Conservation (phyloP, 2,113 vertebrate species). For the Ardeotis arabs region DNA sequence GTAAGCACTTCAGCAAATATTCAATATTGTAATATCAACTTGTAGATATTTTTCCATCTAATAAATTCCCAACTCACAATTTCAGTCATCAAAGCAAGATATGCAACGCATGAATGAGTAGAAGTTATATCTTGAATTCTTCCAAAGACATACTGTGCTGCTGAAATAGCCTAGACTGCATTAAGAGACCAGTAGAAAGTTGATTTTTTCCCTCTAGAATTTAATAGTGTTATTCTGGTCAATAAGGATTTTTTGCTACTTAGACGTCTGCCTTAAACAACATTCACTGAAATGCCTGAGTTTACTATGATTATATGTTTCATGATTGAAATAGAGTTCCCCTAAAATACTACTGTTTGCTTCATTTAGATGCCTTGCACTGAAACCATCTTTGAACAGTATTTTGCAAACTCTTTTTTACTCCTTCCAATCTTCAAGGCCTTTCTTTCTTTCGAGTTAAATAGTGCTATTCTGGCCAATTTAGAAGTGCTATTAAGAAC, state of each 20-base stretch:
- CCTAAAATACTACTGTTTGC: not conserved
- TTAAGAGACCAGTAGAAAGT: not conserved
- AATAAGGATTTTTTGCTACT: not conserved
- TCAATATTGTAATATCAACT: not conserved
- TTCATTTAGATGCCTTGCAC: not conserved
- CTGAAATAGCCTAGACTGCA: not conserved
- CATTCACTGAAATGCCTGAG: not conserved
- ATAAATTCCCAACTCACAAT: not conserved
- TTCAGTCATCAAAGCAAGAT: not conserved
- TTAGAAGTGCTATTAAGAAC: not conserved
- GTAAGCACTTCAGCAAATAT: not conserved
- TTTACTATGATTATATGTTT: not conserved
- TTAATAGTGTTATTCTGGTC: not conserved
- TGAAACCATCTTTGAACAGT: not conserved
- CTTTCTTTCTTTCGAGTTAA: not conserved
- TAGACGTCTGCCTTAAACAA: not conserved
- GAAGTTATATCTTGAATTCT: not conserved
- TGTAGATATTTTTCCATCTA: not conserved
- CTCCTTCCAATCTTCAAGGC: not conserved
- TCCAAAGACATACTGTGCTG: not conserved
- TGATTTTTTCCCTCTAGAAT: not conserved
- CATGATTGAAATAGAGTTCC: not conserved
- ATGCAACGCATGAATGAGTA: not conserved
- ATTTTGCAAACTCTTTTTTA: not conserved
- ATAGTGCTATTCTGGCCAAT: not conserved